A percentile compares a stretch with the other conserved stretches of the same genome.
phyloP scores from a whole-genome alignment of 2,797 vertebrate species.

The Hephaestus fuliginosus region DNA sequence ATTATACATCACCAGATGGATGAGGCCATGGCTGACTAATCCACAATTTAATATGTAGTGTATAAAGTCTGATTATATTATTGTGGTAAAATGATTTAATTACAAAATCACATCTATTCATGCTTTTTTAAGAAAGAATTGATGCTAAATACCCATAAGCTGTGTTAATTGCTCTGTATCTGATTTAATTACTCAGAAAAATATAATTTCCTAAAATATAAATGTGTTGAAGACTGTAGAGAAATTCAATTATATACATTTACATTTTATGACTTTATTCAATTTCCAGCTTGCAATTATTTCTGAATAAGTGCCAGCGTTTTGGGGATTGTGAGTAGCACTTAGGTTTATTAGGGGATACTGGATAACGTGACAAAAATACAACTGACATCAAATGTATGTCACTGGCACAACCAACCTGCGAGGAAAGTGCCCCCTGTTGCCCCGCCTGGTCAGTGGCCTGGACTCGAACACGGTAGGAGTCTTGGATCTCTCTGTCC shows the following conservation, averaged over 20 bases:
- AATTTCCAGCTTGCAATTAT: background rate
- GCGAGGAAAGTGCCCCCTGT: constrained; percentile 89
- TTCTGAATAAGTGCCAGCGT: background rate
- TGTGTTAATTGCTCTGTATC: background rate
- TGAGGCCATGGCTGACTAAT: constrained; percentile 23
- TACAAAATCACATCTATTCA: background rate
- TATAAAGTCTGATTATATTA: background rate
- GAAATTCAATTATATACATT: background rate
- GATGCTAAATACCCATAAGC: background rate
- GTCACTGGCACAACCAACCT: constrained; percentile 69
- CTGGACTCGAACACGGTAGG: constrained; percentile 88
- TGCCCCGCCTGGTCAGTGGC: constrained; percentile 91
- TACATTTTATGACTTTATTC: background rate
- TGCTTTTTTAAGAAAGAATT: constrained; percentile 7
- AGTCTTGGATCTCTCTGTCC: constrained; percentile 92
- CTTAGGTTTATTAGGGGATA: background rate
- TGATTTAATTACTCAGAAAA: constrained; percentile 16
- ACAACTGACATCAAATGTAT: background rate
- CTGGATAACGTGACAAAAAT: background rate
- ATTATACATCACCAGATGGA: constrained; percentile 25
- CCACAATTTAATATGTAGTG: background rate
- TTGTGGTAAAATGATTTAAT: constrained; percentile 1
- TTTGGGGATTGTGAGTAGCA: background rate
- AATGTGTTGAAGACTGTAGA: background rate
- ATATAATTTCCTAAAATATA: background rate